Conservation (phyloP, 2,888 invertebrate species). For the Lypha dubia region DNA sequence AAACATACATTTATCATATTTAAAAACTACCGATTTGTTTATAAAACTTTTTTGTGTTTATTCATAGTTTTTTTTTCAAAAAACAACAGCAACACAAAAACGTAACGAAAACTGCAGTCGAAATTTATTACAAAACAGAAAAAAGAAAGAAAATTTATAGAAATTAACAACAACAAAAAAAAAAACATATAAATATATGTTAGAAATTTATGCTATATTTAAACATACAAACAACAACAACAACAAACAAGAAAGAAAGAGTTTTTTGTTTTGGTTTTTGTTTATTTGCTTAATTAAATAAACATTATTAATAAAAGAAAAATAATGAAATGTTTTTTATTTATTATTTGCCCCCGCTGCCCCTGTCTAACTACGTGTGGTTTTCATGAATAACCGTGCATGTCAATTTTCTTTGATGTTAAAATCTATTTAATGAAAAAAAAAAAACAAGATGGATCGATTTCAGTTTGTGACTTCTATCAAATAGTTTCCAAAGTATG, state of each 20-base stretch:
- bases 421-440: no score
- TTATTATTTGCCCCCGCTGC: no score
- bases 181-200: conserved; percentile 57
- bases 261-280: conserved; percentile 57
- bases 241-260: conserved; percentile 29
- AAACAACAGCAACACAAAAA: conserved; percentile 35
- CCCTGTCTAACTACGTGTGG: no score
- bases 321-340: conserved; percentile 51
- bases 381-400: no score
- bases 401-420: no score
- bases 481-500: no score
- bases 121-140: conserved; percentile 55
- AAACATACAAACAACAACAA: conserved; percentile 36
- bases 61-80: conserved; percentile 3
- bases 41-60: conserved; percentile 9
- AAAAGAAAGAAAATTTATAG: conserved; percentile 53
- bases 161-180: conserved; percentile 53
- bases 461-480: no score
- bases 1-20: conserved; percentile 64
- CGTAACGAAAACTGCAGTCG: conserved; percentile 53
- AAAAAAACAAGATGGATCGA: no score
- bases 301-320: conserved; percentile 55
- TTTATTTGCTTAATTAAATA: conserved; percentile 60
- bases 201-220: conserved; percentile 58
- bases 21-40: conserved; percentile 43